phyloP scores from a whole-genome alignment of 2,113 vertebrate species.

The Hemicordylus capensis region DNA sequence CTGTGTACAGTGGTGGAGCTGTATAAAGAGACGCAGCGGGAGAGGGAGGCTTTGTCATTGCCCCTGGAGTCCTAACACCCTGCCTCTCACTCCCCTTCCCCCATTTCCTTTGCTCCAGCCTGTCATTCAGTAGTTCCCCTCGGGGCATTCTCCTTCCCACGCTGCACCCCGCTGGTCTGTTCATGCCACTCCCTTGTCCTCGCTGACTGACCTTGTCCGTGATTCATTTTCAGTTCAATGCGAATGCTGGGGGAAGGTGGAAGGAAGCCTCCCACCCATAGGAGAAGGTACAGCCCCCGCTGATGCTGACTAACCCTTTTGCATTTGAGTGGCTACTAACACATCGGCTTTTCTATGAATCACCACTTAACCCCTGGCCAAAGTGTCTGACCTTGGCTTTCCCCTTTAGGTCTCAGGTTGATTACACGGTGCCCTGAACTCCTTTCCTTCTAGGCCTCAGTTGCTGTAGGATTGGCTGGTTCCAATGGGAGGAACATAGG shows the following conservation, averaged over 20 bases:
- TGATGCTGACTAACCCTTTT: slow-evolving; percentile 69
- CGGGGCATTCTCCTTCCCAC: slow-evolving; percentile 16
- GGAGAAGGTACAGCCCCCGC: slow-evolving; percentile 90
- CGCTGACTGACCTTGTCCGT: slow-evolving; percentile 81
- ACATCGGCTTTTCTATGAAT: slow-evolving; percentile 31
- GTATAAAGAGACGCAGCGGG: not conserved
- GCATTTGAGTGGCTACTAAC: slow-evolving; percentile 75
- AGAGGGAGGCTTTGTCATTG: not conserved
- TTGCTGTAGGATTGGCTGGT: not conserved
- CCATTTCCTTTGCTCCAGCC: not conserved
- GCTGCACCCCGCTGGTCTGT: slow-evolving; percentile 22
- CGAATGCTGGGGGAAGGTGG: slow-evolving; percentile 84
- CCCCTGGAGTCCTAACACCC: not conserved
- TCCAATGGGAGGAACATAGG: not conserved
- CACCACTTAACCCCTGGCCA: not conserved
- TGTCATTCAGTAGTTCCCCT: slow-evolving; percentile 24
- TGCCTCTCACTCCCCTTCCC: not conserved
- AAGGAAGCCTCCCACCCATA: slow-evolving; percentile 91
- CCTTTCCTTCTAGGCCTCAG: not conserved
- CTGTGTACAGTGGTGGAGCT: not conserved
- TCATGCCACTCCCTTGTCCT: slow-evolving; percentile 48
- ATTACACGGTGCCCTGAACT: not conserved
- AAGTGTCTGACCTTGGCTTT: not conserved
- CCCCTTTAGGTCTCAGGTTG: not conserved
- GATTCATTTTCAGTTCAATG: slow-evolving; percentile 89